Base-by-base conservation (phyloP, 2,113 vertebrate genomes). In the Seriola quinqueradiata region DNA sequence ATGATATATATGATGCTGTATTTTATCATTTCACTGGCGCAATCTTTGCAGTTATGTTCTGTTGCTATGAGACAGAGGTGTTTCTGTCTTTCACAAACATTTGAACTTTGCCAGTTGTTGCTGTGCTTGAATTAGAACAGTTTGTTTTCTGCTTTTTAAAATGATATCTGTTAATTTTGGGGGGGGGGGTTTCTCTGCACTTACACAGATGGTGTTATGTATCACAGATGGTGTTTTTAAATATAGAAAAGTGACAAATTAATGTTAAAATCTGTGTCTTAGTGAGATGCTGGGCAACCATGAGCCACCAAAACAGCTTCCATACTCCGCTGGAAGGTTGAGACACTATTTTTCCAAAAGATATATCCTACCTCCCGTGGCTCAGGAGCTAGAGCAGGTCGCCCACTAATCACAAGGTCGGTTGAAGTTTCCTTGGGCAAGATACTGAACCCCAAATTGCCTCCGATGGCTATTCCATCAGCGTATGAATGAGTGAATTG, bases 1-100 rank as follows among this genome's bases (percentile, higher is more conserved):
- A n/a, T 7, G 13, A 9, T 54, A 23, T 64, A 4, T 8, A 14
- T 17, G 48, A 17, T 36, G 17, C 10, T 19, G 1, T 8, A 34
- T 46, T 11, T 52, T 28, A 28, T 21, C 16, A 40, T 5, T 44
- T 28, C n/a, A 36, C 32, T 46, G 3, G n/a, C 42, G 17, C 10
- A 66, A 40, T 16, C 5, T 0, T 61, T 55, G 44, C n/a, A 11
- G 13, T 59, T 59, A 38, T 32, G 28, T 0, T 55, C 38, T 68
- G 67, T 80, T 80, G 73, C 77, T 69, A 59, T 34, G 74, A 74
- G 63, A 68, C 64, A 32, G 17, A 50, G 1, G 32, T 2, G 55
- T 54, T 50, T 34, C 10, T 8, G 4, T 75, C 16, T 44, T 65
- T 52, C 21, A 36, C 40, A 64, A 21, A n/a, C 14, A 0, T 12